Conservation (phyloP, 1,140 invertebrate species). For the Drosophila micromelanica region DNA sequence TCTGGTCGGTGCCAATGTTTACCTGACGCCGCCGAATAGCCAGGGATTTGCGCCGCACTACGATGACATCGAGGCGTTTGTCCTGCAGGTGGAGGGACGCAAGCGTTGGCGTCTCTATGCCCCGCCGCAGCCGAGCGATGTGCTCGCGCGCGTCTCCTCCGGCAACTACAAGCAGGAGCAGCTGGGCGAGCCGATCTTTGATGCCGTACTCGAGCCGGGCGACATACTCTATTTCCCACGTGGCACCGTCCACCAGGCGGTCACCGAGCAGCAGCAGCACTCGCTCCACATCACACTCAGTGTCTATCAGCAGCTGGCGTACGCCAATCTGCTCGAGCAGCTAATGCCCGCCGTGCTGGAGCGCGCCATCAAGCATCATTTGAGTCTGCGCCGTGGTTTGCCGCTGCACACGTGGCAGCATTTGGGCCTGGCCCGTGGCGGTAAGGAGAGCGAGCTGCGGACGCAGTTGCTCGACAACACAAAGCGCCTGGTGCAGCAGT, state of each 20-base stretch:
- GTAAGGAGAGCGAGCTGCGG: slow-evolving; percentile 85
- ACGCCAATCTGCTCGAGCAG: slow-evolving; percentile 94
- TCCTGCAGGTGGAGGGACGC: slow-evolving; percentile 97
- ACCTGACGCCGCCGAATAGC: slow-evolving; percentile 96
- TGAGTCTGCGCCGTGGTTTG: slow-evolving; percentile 91
- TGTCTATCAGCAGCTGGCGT: slow-evolving; percentile 95
- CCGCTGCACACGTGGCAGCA: slow-evolving; percentile 91
- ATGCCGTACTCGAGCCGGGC: slow-evolving; percentile 91
- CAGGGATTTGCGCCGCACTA: slow-evolving; percentile 99
- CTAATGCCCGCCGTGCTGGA: slow-evolving; percentile 91
- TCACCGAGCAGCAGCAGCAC: slow-evolving; percentile 90
- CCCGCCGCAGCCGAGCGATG: slow-evolving; percentile 87
- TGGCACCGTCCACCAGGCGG: slow-evolving; percentile 96
- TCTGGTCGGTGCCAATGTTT: slow-evolving; percentile 97
- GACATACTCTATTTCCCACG: slow-evolving; percentile 97
- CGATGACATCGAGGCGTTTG: slow-evolving; percentile 99
- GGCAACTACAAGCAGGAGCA: slow-evolving; percentile 92
- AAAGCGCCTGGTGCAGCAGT: slow-evolving; percentile 84
- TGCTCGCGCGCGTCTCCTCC: slow-evolving; percentile 92
- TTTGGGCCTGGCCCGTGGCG: slow-evolving; percentile 89
- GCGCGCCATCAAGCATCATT: slow-evolving; percentile 88
- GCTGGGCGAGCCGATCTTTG: slow-evolving; percentile 92
- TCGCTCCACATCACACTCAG: slow-evolving; percentile 97
- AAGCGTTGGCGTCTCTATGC: slow-evolving; percentile 97
- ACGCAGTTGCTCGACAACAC: slow-evolving; percentile 86